These are phyloP conservation scores for Cylas formicarius DNA, from an alignment of 1,140 invertebrate species.

Conservation along the genomic window DNA sequence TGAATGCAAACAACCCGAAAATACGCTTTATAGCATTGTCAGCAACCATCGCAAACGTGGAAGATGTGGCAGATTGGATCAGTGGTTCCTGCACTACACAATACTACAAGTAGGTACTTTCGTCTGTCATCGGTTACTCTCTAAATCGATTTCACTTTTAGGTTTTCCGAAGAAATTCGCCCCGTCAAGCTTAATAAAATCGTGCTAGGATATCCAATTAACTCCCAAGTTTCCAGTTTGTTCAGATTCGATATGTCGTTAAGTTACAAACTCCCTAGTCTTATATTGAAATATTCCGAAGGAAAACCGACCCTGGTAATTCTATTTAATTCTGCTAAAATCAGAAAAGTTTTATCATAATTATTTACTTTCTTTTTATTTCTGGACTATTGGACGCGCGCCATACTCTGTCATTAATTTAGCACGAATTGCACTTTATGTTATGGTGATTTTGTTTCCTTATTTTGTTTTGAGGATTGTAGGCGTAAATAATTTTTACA, in stretches of 20 bases:
- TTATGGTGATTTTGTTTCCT: too few species aligned
- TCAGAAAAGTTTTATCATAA: too few species aligned
- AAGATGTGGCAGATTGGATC: constrained; percentile 70
- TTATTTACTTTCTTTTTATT: too few species aligned
- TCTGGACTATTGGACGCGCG: too few species aligned
- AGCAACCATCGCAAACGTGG: constrained; percentile 70
- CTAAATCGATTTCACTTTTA: constrained; percentile 34
- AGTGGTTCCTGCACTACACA: constrained; percentile 41
- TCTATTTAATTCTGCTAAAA: not conserved
- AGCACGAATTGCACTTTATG: too few species aligned
- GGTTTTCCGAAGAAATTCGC: constrained; percentile 60
- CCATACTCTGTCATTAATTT: too few species aligned
- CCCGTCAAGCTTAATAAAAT: constrained; percentile 66
- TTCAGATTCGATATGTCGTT: constrained; percentile 73
- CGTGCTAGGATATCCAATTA: constrained; percentile 60
- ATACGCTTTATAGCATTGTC: constrained; percentile 72
- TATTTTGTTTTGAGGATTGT: too few species aligned
- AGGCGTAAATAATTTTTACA: too few species aligned
- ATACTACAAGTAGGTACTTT: constrained; percentile 45
- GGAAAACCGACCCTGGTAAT: constrained; percentile 67
- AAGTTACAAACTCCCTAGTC: constrained; percentile 61
- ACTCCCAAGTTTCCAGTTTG: constrained; percentile 43
- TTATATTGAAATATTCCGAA: constrained; percentile 64
- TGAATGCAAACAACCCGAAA: constrained; percentile 17
- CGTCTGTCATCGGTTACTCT: not conserved